phyloP scores from a whole-genome alignment of 2,113 vertebrate species.

The Todiramphus saurophagus region DNA sequence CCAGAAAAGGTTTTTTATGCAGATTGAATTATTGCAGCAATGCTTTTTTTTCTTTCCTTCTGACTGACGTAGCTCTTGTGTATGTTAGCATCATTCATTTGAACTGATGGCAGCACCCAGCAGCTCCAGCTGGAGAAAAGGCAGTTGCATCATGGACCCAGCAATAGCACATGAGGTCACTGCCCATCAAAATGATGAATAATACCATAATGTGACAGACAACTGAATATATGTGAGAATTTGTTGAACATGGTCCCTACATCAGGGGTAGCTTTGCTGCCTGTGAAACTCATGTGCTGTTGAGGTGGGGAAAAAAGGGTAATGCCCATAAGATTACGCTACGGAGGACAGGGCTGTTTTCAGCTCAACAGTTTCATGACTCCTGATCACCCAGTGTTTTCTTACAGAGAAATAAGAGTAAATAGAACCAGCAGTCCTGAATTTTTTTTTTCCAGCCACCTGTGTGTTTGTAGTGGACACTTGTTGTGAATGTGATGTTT shows the following conservation, averaged over 20 bases:
- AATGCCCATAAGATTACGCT: neutral
- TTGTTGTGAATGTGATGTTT: neutral
- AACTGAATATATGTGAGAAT: neutral
- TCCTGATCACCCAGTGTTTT: accelerated
- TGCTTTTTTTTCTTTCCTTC: neutral
- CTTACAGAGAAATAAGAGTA: neutral
- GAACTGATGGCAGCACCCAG: neutral
- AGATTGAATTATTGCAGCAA: neutral
- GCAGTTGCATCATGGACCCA: neutral
- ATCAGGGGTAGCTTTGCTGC: neutral
- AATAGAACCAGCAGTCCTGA: neutral
- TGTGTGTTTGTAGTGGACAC: neutral
- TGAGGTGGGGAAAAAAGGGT: neutral
- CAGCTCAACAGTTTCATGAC: no score
- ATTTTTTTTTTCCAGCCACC: neutral
- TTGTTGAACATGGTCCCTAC: neutral
- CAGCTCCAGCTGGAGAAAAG: neutral
- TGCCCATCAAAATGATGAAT: neutral
- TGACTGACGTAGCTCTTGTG: neutral
- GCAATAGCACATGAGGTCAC: neutral
- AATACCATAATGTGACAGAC: accelerated
- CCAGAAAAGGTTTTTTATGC: neutral
- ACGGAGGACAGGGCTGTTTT: neutral
- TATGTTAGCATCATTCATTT: accelerated
- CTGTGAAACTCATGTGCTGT: neutral